Base-by-base conservation (phyloP, 2,888 invertebrate species). In the Epinotia nisella region DNA sequence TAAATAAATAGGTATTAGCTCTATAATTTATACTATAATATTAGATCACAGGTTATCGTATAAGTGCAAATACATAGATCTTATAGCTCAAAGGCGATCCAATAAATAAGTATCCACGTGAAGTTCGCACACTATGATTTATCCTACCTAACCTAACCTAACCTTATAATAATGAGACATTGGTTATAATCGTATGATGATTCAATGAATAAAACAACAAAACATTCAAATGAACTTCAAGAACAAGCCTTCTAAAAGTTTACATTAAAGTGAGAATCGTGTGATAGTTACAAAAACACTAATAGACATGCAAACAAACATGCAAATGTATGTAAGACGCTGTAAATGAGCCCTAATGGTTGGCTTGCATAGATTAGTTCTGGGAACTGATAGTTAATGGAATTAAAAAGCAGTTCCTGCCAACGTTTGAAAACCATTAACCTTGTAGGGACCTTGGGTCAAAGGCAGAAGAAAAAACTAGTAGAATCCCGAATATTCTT, bases 251-350 rank as follows among this genome's bases (percentile, higher is more conserved):
- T 10, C 21, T 13, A 21, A 29, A 65, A 35, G 39, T 35, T 55
- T 65, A 65, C 19, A 55, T 51, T 17, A 64, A 21, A 53, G 17
- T 4, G n/a, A 55, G 55, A 55, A 66, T 21, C 55, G 66, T 24
- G 66, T 56, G 66, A 66, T 66, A 56, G 66, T 56, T 41, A n/a
- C 41, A 56, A 13, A 39, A 66, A 66, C 55, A n/a, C 41, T 10
- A 19, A 41, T 17, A 39, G 19, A 21, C 45, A 73, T 75, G 75
- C 64, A 70, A 75, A 75, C 59, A 35, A n/a, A 9, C 55, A 75
- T 75, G 75, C 61, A 67, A 75, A 75, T 75, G 68, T 70, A 75
- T 75, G 74, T 56, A 71, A 64, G 66, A 67, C 65, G 72, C 51
- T 24, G 60, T 61, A 69, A 72, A 75, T 71, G 75, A 69, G 53